A percentile compares a stretch with the other conserved stretches of the same genome.
Conservation (phyloP, 1,140 invertebrate species). For the Atta texana region DNA sequence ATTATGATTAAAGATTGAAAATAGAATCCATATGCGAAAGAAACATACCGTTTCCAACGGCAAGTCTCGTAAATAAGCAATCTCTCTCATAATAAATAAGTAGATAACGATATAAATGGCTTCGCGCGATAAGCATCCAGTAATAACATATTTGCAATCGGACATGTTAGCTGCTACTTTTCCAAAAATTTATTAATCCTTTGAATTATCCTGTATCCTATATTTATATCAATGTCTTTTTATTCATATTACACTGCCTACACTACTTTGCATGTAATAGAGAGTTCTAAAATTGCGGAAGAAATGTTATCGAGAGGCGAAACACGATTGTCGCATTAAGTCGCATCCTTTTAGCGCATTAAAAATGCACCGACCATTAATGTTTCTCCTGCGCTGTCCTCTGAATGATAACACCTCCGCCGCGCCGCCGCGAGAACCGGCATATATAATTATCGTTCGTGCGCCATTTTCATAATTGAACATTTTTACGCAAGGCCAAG, state of each 20-base stretch:
- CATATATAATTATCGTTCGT: constrained; percentile 31
- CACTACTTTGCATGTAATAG: neutral
- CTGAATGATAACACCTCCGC: constrained; percentile 44
- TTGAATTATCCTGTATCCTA: neutral
- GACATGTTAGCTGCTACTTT: neutral
- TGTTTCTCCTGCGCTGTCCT: constrained; percentile 29
- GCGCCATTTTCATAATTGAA: constrained; percentile 65
- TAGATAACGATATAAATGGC: neutral
- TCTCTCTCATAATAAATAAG: neutral
- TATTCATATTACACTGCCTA: neutral
- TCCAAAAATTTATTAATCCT: neutral
- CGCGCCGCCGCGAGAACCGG: constrained; percentile 1
- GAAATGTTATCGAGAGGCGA: neutral
- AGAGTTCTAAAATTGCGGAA: constrained; percentile 41
- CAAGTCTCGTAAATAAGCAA: neutral
- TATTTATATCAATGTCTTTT: neutral
- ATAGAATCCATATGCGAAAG: neutral
- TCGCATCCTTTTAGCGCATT: constrained; percentile 44
- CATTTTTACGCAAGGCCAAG: constrained; percentile 10
- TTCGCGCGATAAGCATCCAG: neutral
- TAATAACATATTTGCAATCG: neutral
- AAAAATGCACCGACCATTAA: constrained; percentile 49
- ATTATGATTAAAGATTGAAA: neutral
- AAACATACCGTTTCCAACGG: neutral
- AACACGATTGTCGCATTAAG: constrained; percentile 45